Evolutionary conservation across 2,888 invertebrate species (phyloP), one percentile per base, ranked within the genome.

Genomic region (Phortica okadai): DNA sequence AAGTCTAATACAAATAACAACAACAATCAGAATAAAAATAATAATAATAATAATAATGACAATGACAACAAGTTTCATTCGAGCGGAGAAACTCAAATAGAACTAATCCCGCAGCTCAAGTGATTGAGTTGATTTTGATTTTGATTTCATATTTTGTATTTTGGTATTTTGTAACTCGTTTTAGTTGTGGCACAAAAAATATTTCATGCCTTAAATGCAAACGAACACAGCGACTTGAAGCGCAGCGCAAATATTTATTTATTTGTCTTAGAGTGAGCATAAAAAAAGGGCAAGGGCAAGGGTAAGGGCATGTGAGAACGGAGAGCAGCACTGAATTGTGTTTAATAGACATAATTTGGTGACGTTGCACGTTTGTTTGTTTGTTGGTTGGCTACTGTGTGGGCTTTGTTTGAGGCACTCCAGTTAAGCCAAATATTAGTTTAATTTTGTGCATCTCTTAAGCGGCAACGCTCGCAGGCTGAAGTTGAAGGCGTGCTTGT

Each of bases 21-120:
- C 42, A 72, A 56, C 25, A 56, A 72, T 14, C n/a, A 11, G n/a
- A 64, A 64, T 14, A 64, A 33, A 74, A 67, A 59, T 56, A 33
- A 33, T 33, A 33, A 33, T 33, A 33, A 33, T 33, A 33, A 56
- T 6, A 14, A n/a, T 56, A 6, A 14, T 56, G 44, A 58, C 41
- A 41, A 42, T n/a, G 58, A 10, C 59, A 42, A 14, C 33, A 25
- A 44, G 6, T n/a, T 1, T 67, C 82, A 84, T 83, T 84, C 89
- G 88, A 89, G 89, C 90, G 85, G 87, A 80, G 83, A 86, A 89
- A 90, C 86, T 88, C 88, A 90, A 91, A 91, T 89, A 89, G 84
- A 88, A 89, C 90, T 91, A 91, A 91, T 91, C 91, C 90, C 87
- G 85, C 87, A 88, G 86, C 87, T 90, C 89, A 90, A 91, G 88